phyloP scores from a whole-genome alignment of 2,888 invertebrate species.

The Ecdyonurus torrentis region DNA sequence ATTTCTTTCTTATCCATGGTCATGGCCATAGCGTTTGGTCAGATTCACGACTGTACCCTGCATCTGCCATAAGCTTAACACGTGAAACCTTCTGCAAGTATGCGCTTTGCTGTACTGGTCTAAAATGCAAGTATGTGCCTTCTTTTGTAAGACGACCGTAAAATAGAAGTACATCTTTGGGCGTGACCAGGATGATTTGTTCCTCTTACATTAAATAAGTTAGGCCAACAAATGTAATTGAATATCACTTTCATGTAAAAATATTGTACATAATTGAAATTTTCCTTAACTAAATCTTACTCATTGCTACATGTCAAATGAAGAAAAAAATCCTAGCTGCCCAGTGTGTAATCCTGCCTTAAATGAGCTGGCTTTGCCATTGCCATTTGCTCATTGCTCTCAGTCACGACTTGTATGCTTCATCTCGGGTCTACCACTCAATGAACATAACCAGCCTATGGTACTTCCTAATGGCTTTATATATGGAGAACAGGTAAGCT shows the following conservation, averaged over 20 bases:
- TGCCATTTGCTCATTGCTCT: slow-evolving; percentile 92
- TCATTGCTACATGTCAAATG: slow-evolving; percentile 51
- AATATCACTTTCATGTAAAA: neutral
- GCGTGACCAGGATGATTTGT: neutral
- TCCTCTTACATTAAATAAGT: neutral
- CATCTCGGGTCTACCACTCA: slow-evolving; percentile 77
- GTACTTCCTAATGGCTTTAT: slow-evolving; percentile 98
- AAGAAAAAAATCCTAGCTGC: slow-evolving; percentile 63
- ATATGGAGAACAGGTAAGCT: slow-evolving; percentile 73
- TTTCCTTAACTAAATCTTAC: slow-evolving; percentile 25
- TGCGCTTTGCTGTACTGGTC: too few relatives aligned
- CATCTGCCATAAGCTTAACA: too few relatives aligned
- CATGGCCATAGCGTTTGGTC: too few relatives aligned
- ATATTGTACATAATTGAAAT: too few relatives aligned
- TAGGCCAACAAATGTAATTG: neutral
- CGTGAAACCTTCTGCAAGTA: too few relatives aligned
- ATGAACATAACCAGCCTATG: slow-evolving; percentile 97
- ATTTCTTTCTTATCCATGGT: too few relatives aligned
- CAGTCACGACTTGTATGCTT: slow-evolving; percentile 88
- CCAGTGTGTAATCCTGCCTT: slow-evolving; percentile 85
- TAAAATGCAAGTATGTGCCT: too few relatives aligned
- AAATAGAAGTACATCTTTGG: too few relatives aligned
- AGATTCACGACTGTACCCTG: too few relatives aligned
- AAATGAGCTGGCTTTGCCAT: slow-evolving; percentile 62
- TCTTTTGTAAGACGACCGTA: too few relatives aligned